Evolutionary conservation across 2,888 invertebrate genomes (phyloP).

Genomic region (Melitaea athalia): DNA sequence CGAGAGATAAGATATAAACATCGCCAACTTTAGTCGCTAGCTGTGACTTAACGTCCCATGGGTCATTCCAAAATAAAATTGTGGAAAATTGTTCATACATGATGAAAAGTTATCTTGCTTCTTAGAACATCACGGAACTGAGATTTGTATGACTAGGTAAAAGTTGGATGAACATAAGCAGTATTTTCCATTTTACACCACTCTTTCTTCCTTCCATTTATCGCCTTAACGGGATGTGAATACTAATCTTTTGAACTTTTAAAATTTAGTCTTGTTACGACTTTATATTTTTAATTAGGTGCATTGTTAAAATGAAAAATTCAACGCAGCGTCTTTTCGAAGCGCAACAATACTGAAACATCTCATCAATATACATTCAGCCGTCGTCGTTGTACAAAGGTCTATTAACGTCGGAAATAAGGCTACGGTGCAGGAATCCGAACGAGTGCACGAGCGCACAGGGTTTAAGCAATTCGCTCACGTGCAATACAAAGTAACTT

Average conservation of each 20-base stretch:
- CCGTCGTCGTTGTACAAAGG: constrained; percentile 42
- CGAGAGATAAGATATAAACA: constrained; percentile 7
- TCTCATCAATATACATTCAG: constrained; percentile 18
- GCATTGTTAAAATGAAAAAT: background rate
- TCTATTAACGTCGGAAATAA: constrained; percentile 59
- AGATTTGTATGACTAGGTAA: constrained; percentile 12
- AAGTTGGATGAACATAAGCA: constrained; percentile 15
- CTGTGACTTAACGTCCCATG: background rate
- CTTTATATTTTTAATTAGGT: background rate
- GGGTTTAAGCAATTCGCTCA: constrained; percentile 54
- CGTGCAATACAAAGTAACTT: constrained; percentile 50
- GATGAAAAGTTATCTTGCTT: background rate
- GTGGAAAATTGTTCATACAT: background rate
- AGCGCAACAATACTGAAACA: background rate
- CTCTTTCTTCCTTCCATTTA: too few relatives aligned
- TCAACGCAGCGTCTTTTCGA: background rate
- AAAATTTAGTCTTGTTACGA: background rate
- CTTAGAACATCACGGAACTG: background rate
- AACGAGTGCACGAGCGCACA: constrained; percentile 50
- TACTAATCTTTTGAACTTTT: background rate
- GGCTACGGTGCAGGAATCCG: constrained; percentile 54
- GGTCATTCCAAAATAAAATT: background rate
- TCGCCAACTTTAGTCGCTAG: background rate
- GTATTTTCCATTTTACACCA: background rate
- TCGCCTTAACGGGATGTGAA: background rate